These are phyloP conservation scores for Papilio machaon DNA, from an alignment of 1,140 invertebrate species.

Conservation along the genomic window DNA sequence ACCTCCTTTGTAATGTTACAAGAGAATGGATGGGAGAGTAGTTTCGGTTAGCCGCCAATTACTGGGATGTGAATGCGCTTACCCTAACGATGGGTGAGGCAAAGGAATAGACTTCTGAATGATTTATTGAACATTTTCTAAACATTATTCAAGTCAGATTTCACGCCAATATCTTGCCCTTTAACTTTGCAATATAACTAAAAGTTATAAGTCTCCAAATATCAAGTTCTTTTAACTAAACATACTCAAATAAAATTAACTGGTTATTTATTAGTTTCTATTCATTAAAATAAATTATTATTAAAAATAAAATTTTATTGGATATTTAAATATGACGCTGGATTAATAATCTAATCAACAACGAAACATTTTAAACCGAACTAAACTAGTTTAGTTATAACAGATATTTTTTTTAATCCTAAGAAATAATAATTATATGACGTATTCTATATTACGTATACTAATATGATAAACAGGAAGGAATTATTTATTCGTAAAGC, in stretches of 20 bases:
- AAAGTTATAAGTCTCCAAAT: neutral
- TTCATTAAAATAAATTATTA: neutral
- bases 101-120: neutral
- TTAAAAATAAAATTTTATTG: too few relatives aligned
- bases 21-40: conserved; percentile 2
- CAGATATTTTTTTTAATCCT: neutral
- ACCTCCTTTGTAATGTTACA: neutral
- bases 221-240: neutral
- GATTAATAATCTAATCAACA: too few relatives aligned
- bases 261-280: neutral
- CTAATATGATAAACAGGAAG: neutral
- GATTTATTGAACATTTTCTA: neutral
- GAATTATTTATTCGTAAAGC: neutral
- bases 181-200: neutral
- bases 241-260: neutral
- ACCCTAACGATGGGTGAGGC: neutral
- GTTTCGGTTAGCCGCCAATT: conserved; percentile 21
- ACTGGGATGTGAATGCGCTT: neutral
- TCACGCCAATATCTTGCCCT: neutral
- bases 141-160: neutral
- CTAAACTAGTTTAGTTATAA: too few relatives aligned
- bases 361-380: too few relatives aligned
- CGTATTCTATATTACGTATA: neutral
- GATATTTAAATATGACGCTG: too few relatives aligned
- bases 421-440: neutral